Evolutionary conservation across 2,888 invertebrate species (phyloP), one percentile per base, ranked within the genome.

Genomic region (Heliconius cydno): DNA sequence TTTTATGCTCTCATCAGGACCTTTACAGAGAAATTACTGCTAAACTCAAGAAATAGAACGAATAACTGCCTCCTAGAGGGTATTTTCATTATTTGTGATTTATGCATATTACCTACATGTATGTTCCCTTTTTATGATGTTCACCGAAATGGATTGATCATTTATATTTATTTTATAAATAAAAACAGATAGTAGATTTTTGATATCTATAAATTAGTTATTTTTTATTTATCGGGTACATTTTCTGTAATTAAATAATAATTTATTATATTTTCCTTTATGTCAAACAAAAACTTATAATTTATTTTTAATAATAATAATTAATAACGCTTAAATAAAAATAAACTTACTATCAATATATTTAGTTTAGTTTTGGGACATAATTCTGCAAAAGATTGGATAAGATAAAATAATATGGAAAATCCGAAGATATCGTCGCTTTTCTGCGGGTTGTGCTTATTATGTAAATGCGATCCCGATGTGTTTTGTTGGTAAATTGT

Each of bases 1-100:
- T 94, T 94, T 92, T 91, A 94, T 91, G 89, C 87, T 90, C 90
- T 92, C 93, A 92, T 92, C 92, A 91, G 90, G 89, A 91, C 89
- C 90, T 90, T 90, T 90, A 87, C 87, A 86, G 87, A 87, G 87
- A 88, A 89, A 90, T 90, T 89, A 90, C 87, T 84, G 85, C 83
- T 82, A 78, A 81, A 83, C 83, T 83, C 81, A 83, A 83, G 84
- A 85, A 86, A 84, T 84, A 83, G 83, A 84, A 83, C 77, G 78
- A 79, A 80, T 82, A 83, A 84, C 81, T 84, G 82, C 80, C 65
- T 71, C 19, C 13, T 74, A 65, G 38, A 63, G 68, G 68, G 28
- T 79, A 77, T 79, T 77, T 79, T 77, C 79, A 80, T 80, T 81
- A 80, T 78, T 76, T 76, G 38, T 76, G 76, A 78, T 67, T 81